phyloP scores from a whole-genome alignment of 1,140 invertebrate species.

The Chlorops oryzae region DNA sequence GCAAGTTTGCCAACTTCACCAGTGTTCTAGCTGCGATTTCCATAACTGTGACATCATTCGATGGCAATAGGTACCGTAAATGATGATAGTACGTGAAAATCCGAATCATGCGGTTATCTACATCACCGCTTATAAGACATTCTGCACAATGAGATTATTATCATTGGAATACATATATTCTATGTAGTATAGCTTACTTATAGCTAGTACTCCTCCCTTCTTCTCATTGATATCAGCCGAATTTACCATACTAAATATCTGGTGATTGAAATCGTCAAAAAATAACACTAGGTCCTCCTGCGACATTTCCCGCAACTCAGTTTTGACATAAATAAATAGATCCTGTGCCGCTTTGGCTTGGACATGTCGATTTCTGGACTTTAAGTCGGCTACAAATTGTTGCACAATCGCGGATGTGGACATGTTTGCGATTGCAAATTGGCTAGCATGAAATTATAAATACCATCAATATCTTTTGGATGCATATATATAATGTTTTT shows the following conservation, averaged over 20 bases:
- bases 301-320: slow-evolving; percentile 86
- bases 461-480: background rate
- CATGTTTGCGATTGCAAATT: no score
- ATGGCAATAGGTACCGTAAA: slow-evolving; percentile 80
- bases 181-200: slow-evolving; percentile 57
- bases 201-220: slow-evolving; percentile 91
- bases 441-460: no score
- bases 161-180: background rate
- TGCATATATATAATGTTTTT: background rate
- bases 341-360: slow-evolving; percentile 80
- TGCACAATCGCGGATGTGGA: slow-evolving; percentile 55
- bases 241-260: slow-evolving; percentile 94
- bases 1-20: slow-evolving; percentile 82
- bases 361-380: slow-evolving; percentile 79
- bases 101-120: slow-evolving; percentile 82
- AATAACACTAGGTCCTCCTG: slow-evolving; percentile 83
- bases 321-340: slow-evolving; percentile 84
- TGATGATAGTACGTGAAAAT: slow-evolving; percentile 92
- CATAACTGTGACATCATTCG: slow-evolving; percentile 87
- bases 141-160: slow-evolving; percentile 54
- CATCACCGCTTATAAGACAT: slow-evolving; percentile 85
- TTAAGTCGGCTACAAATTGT: slow-evolving; percentile 79
- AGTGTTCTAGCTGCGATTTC: slow-evolving; percentile 93
- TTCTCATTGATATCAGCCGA: slow-evolving; percentile 88
- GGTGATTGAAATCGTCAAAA: slow-evolving; percentile 92